Percentiles rank a stretch among this genome's conserved stretches.
These are phyloP conservation scores for Anastrepha ludens DNA, from an alignment of 1,140 invertebrate species.

Conservation along the genomic window DNA sequence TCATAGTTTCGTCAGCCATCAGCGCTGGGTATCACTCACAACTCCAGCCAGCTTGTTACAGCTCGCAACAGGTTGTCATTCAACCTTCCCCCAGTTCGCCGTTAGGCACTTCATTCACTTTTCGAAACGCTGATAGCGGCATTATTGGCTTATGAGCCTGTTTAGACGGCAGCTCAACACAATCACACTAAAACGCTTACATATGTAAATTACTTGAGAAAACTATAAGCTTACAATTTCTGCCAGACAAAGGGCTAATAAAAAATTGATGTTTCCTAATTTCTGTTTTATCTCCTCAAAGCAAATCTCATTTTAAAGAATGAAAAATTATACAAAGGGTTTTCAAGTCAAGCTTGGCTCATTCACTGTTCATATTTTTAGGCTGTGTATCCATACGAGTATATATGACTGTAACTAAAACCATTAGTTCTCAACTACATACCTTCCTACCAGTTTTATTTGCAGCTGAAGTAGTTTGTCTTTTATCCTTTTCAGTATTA, in stretches of 20 bases:
- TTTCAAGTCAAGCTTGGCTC: background rate
- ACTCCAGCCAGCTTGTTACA: background rate
- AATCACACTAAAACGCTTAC: background rate
- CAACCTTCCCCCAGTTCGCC: background rate
- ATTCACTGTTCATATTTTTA: background rate
- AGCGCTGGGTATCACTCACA: background rate
- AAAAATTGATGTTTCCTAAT: background rate
- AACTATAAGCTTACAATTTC: background rate
- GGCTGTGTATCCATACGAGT: too few relatives aligned
- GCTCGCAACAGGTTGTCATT: background rate
- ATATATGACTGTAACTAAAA: too few relatives aligned
- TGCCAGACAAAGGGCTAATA: background rate
- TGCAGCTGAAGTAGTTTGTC: background rate
- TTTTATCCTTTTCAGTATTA: too few relatives aligned
- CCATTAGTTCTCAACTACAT: too few relatives aligned
- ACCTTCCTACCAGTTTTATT: too few relatives aligned
- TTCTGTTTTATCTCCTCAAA: background rate
- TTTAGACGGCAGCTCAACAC: background rate
- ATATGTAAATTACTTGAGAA: background rate
- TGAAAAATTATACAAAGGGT: background rate
- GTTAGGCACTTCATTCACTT: background rate
- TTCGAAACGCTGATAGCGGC: background rate
- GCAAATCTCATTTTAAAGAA: constrained; percentile 2
- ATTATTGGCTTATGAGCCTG: background rate
- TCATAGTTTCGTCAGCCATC: constrained; percentile 3